Evolutionary conservation across 2,797 vertebrate genomes (phyloP).

Genomic region (Lithobates sylvaticus): DNA sequence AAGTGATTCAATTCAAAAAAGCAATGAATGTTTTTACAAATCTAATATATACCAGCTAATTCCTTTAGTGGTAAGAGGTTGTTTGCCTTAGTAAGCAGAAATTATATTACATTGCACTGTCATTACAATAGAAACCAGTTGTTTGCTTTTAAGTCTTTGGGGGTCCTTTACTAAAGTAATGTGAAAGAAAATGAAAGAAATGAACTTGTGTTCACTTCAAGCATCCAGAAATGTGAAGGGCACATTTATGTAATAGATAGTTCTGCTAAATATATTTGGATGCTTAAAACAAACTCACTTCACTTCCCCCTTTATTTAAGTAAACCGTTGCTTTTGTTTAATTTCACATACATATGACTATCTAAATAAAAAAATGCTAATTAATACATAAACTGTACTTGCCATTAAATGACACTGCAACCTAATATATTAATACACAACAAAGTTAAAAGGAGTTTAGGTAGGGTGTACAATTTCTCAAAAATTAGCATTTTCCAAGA

Average conservation of each 20-base stretch:
- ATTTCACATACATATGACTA: no score
- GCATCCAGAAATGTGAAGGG: neutral
- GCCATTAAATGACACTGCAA: no score
- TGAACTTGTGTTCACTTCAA: neutral
- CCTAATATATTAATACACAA: no score
- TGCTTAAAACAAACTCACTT: neutral
- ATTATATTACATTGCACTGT: slow-evolving; percentile 46
- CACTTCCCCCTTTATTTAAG: no score
- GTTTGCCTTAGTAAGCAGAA: slow-evolving; percentile 48
- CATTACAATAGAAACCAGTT: slow-evolving; percentile 29
- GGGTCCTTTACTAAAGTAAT: neutral
- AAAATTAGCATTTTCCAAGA: no score
- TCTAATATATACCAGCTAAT: slow-evolving; percentile 54
- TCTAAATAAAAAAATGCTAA: no score
- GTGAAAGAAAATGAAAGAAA: neutral
- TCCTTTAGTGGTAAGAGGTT: slow-evolving; percentile 51
- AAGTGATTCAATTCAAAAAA: slow-evolving; percentile 57
- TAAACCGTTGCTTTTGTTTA: no score
- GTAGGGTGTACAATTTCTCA: no score
- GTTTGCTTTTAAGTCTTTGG: slow-evolving; percentile 24
- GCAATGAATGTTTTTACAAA: slow-evolving; percentile 52
- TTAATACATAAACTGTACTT: no score
- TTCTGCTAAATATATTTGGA: neutral
- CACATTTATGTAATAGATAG: neutral
- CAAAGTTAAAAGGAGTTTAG: no score